Conservation (phyloP, 2,888 invertebrate genomes). For the Shargacucullia verbasci region DNA sequence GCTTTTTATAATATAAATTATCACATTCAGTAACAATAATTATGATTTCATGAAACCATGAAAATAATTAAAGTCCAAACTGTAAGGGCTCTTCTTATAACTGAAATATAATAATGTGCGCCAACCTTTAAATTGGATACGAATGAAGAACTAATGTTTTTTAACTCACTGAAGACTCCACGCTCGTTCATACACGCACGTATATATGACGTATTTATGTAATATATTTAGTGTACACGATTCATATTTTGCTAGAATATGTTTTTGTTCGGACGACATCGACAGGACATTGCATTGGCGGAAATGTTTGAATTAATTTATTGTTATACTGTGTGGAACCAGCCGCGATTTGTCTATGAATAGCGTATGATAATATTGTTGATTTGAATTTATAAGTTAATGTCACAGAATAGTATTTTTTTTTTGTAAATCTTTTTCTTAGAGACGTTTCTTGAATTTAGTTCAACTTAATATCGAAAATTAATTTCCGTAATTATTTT, state of each 20-base stretch:
- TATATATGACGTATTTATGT: constrained; percentile 55
- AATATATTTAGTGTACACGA: constrained; percentile 60
- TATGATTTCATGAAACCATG: no score
- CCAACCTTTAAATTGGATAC: constrained; percentile 15
- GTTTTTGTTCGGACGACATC: constrained; percentile 49
- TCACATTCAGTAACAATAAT: no score
- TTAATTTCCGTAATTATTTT: no score
- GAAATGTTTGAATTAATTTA: constrained; percentile 43
- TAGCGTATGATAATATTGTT: no score
- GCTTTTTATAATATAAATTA: no score
- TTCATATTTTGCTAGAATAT: constrained; percentile 57
- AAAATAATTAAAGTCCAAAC: no score
- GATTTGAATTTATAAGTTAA: no score
- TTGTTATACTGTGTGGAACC: constrained; percentile 62
- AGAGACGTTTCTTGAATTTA: no score
- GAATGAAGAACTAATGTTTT: constrained; percentile 43
- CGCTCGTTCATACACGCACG: constrained; percentile 74
- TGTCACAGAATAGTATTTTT: no score
- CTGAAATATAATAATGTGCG: neutral
- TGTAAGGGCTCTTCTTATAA: constrained; percentile 3
- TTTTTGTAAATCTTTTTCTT: no score
- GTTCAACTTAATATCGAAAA: no score
- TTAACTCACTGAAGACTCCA: constrained; percentile 54
- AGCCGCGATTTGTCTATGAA: constrained; percentile 43
- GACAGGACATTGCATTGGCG: constrained; percentile 55